Evolutionary conservation across 2,797 vertebrate genomes (phyloP), one percentile per base, ranked within the genome.

Genomic region (Podarcis siculus): DNA sequence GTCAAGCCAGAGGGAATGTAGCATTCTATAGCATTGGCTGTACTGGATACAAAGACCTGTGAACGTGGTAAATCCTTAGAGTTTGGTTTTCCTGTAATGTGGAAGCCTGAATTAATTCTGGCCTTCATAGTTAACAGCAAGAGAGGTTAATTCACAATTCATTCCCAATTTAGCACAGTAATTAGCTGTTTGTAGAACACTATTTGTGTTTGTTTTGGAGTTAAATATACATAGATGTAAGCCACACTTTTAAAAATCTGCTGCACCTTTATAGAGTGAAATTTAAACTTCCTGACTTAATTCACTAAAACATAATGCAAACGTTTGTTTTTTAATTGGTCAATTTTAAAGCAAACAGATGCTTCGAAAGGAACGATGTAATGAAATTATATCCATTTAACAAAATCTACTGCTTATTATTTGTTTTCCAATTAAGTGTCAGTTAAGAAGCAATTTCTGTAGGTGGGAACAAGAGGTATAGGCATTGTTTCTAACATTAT

Each of bases 41-140:
- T 85, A 83, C 66, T 89, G 85, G 90, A 94, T 94, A 75, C 89
- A 91, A 90, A 90, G 93, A 83, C 64, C 79, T 86, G 86, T 49
- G 73, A 92, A 87, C 79, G 71, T 93, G 85, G 66, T 90, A 69
- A 87, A 90, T 92, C 91, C 86, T 93, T 71, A 91, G 81, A 88
- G 88, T 39, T 15, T 83, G 35, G 89, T 79, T 92, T 93, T 86
- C 89, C 84, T 90, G 61, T 90, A 89, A 85, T 89, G 83, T 87
- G 55, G 85, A 95, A 90, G 45, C 30, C 89, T 89, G 35, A 93
- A 94, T 92, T 88, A 90, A 55, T 93, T 93, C 89, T 91, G 87
- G 90, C 91, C 92, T 94, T 80, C 90, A 67, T 55, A 90, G 58
- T 77, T 67, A 85, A 79, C 27, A 89, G 90, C 88, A 86, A 86